Base-by-base conservation (phyloP, 2,113 vertebrate species). In the Petrocephalus microphthalmus region DNA sequence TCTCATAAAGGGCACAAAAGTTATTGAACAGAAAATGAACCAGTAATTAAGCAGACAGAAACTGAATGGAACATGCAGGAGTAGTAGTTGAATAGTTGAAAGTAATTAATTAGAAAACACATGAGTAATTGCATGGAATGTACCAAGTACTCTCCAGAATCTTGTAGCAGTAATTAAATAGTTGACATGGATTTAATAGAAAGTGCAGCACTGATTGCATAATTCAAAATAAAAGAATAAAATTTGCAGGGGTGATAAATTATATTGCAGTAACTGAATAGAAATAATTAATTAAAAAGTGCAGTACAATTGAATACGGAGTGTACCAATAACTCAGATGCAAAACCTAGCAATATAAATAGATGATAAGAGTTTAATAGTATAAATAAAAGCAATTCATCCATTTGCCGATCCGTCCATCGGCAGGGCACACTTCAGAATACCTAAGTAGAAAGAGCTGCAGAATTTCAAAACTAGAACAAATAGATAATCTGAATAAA, bases 101-200 rank as follows among this genome's bases (percentile, higher is more conserved):
- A 78, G 71, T 78, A 78, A 42, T 78, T 78, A 42, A 37, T 78
- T 78, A 78, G 71, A 78, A 78, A 42, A 42, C 71, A 74, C 17
- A 2, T 78, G 29, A 78, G 29, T 78, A 78, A 78, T 78, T 78
- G 33, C 71, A 78, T 78, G 71, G 71, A 78, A 78, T 7, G 60
- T 78, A 37, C 29, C 71, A 78, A 78, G 71, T 78, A 78, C 71
- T 78, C 29, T 78, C 71, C 71, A 78, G 71, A 78, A 78, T 42
- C 29, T 37, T 7, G 17, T 17, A 37, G 71, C 71, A 42, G 71
- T 78, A 78, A 78, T 37, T 15, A 78, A 78, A 78, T 42, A 78
- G 37, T 42, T 78, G 33, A 33, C 71, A 78, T 0, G 0, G 19
- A 78, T 78, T 42, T 78, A 37, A 78, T 78, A 78, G 11, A 2